Conservation (phyloP, 1,140 invertebrate species). For the Helicoverpa armigera region DNA sequence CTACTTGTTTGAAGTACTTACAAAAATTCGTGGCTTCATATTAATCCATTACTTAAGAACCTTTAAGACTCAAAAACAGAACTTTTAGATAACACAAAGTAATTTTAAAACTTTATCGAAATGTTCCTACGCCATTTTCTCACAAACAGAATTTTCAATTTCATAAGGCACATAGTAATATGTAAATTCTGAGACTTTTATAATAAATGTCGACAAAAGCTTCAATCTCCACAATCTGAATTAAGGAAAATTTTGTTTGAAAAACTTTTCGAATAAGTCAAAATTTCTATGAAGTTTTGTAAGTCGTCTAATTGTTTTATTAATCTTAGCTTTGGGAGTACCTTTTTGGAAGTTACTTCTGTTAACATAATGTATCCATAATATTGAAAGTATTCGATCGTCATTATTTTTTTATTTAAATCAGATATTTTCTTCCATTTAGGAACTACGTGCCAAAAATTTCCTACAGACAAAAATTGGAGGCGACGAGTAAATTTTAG, state of each 20-base stretch:
- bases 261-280: conserved; percentile 45
- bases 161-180: conserved; percentile 31
- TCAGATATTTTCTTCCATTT: too few species aligned
- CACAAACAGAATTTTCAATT: not conserved
- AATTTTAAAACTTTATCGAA: not conserved
- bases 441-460: too few species aligned
- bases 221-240: conserved; percentile 37
- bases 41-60: too few species aligned
- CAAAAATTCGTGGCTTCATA: too few species aligned
- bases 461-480: too few species aligned
- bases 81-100: not conserved
- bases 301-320: conserved; percentile 33
- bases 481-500: too few species aligned
- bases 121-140: not conserved
- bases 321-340: conserved; percentile 34
- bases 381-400: too few species aligned
- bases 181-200: conserved; percentile 29
- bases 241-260: conserved; percentile 36
- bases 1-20: too few species aligned
- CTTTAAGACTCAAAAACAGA: too few species aligned
- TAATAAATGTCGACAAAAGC: conserved; percentile 38
- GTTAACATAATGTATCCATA: not conserved
- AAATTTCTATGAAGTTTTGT: conserved; percentile 35
- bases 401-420: too few species aligned
- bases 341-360: conserved; percentile 1